These are phyloP conservation scores for Zapornia atra DNA, from an alignment of 2,113 vertebrate species.

Conservation along the genomic window DNA sequence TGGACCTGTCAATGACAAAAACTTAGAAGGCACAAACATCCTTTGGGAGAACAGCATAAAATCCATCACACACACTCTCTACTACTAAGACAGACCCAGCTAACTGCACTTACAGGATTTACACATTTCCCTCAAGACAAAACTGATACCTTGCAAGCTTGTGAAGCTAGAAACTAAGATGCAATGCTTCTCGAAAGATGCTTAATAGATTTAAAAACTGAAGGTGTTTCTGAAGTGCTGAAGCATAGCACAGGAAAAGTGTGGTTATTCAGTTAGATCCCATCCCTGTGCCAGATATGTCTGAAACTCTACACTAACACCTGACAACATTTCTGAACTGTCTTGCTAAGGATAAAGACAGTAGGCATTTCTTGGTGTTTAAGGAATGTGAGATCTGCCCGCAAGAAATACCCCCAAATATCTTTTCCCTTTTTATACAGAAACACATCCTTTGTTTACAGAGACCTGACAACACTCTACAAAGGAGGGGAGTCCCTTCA, in stretches of 20 bases:
- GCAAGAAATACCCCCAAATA: background rate
- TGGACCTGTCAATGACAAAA: background rate
- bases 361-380: background rate
- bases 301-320: background rate
- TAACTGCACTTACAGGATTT: background rate
- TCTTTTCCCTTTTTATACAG: background rate
- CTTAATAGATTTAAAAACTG: background rate
- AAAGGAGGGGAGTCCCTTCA: background rate
- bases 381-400: background rate
- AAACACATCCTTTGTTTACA: background rate
- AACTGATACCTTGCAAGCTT: background rate
- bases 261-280: fast-evolving
- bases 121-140: background rate
- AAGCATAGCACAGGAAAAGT: background rate
- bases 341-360: background rate
- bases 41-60: background rate
- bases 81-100: background rate
- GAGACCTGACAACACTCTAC: background rate
- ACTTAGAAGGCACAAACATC: background rate
- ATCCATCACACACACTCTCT: no score
- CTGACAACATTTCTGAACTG: background rate
- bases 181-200: background rate
- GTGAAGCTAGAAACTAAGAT: background rate
- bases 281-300: background rate
- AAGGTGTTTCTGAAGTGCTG: background rate